Percentiles rank a stretch among this genome's conserved stretches.
These are phyloP conservation scores for Ashinkailepas kermadecensis DNA, from an alignment of 2,888 invertebrate species.

Conservation along the genomic window DNA sequence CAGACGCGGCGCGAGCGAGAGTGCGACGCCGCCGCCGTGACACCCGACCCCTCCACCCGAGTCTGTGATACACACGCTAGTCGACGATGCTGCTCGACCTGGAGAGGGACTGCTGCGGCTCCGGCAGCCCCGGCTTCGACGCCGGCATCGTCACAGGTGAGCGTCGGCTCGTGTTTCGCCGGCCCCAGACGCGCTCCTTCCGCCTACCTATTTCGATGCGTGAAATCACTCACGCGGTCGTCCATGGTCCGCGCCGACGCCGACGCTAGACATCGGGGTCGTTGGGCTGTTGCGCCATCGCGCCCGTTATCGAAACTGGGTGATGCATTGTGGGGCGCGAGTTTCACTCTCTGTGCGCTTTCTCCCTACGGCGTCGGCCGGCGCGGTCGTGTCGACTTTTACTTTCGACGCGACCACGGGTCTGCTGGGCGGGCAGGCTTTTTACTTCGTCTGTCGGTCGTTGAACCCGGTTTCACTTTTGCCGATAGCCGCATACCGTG, in stretches of 20 bases:
- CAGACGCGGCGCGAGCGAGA: background rate
- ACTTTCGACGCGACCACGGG: background rate
- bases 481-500: background rate
- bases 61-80: background rate
- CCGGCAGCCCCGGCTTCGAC: background rate
- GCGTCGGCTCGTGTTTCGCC: background rate
- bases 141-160: background rate
- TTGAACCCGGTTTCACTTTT: background rate
- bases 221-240: no score
- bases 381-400: background rate
- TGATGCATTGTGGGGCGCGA: background rate
- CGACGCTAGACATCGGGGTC: no score
- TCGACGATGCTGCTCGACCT: background rate
- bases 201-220: no score
- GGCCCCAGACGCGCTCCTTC: no score
- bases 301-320: background rate
- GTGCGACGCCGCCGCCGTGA: background rate
- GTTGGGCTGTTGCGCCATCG: background rate
- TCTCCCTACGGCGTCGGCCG: background rate
- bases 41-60: background rate
- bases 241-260: no score
- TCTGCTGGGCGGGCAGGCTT: background rate
- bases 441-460: background rate
- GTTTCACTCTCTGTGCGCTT: conserved; percentile 8
- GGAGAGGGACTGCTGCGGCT: background rate